Conservation (phyloP, 2,888 invertebrate species). For the Drosophila limbata region DNA sequence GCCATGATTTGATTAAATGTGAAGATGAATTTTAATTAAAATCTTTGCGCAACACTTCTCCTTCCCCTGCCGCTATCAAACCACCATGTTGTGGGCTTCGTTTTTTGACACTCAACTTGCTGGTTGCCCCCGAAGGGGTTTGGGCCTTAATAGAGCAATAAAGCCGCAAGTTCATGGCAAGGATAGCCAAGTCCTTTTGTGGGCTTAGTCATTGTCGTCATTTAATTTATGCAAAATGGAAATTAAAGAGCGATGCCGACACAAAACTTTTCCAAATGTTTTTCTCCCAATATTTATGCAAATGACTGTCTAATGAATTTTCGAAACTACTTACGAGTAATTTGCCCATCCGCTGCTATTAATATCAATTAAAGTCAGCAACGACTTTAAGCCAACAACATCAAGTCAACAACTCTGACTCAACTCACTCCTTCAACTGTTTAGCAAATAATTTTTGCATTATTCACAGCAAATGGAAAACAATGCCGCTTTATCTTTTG, state of each 20-base stretch:
- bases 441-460: constrained; percentile 63
- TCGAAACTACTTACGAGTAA: constrained; percentile 70
- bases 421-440: constrained; percentile 14
- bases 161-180: constrained; percentile 76
- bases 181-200: constrained; percentile 31
- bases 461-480: constrained; percentile 55
- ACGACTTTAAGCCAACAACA: constrained; percentile 20
- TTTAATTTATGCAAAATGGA: constrained; percentile 81
- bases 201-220: constrained; percentile 67
- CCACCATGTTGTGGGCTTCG: constrained; percentile 22
- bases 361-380: constrained; percentile 61
- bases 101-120: constrained; percentile 56
- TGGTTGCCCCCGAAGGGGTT: constrained; percentile 22
- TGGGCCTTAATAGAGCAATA: constrained; percentile 73
- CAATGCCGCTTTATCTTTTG: constrained; percentile 64
- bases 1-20: constrained; percentile 85
- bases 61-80: not conserved
- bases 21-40: constrained; percentile 86
- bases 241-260: constrained; percentile 67
- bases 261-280: constrained; percentile 55
- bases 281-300: constrained; percentile 65
- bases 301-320: constrained; percentile 72
- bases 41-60: constrained; percentile 64
- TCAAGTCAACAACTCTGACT: constrained; percentile 5
- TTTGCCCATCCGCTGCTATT: constrained; percentile 53